Percentiles rank a stretch among this genome's conserved stretches.
Conservation (phyloP, 2,113 vertebrate genomes). For the Egretta garzetta region DNA sequence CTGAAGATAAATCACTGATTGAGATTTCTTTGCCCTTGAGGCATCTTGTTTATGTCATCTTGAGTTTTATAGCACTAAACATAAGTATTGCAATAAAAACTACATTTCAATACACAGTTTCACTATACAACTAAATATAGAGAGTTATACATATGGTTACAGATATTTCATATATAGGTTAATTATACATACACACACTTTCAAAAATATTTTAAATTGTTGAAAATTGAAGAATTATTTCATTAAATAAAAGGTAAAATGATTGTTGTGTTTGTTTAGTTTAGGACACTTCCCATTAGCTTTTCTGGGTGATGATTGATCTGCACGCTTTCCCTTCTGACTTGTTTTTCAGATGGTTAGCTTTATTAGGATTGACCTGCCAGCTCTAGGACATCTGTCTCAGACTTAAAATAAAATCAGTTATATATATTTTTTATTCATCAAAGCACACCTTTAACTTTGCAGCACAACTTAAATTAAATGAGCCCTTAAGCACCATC, state of each 20-base stretch:
- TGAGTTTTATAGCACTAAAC: not conserved
- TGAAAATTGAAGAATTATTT: not conserved
- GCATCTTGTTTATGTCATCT: not conserved
- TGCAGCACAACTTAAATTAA: not conserved
- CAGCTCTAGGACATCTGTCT: conserved; percentile 8
- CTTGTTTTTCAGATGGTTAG: conserved; percentile 26
- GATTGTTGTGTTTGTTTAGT: not conserved
- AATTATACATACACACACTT: not conserved
- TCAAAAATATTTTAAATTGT: not conserved
- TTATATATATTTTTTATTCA: not conserved
- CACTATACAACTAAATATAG: not conserved
- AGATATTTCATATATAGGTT: not conserved
- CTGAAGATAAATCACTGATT: not conserved
- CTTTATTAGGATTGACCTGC: conserved; percentile 59
- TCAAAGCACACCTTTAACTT: not conserved
- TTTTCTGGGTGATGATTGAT: conserved; percentile 35
- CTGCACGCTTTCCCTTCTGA: not conserved
- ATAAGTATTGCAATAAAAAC: not conserved
- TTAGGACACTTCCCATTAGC: not conserved
- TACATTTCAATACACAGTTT: not conserved
- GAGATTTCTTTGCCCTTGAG: not conserved
- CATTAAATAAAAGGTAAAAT: conserved; percentile 37
- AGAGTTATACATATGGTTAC: not conserved
- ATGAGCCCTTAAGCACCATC: not conserved
- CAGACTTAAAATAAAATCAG: conserved; percentile 28